Percentiles rank a stretch among this genome's conserved stretches.
Conservation (phyloP, 2,113 vertebrate species). For the Apodemus speciosus region DNA sequence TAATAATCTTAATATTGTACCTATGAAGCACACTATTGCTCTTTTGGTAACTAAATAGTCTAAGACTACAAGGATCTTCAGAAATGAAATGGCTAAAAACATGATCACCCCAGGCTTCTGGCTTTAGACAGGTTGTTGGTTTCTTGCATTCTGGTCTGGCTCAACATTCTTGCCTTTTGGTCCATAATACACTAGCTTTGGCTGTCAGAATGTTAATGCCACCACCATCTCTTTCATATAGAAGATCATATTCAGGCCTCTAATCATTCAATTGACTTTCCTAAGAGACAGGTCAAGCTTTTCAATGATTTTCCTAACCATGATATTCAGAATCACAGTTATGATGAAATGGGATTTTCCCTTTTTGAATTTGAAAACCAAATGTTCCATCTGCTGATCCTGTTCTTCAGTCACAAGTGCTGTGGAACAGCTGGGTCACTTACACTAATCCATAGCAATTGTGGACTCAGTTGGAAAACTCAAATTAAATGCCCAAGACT, state of each 20-base stretch:
- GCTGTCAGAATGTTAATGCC: neutral
- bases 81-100: neutral
- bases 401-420: neutral
- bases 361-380: neutral
- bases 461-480: neutral
- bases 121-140: neutral
- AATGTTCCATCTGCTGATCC: neutral
- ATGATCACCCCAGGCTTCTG: neutral
- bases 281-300: neutral
- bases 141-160: neutral
- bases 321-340: neutral
- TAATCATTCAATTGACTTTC: neutral
- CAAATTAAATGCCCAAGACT: neutral
- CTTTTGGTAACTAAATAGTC: neutral
- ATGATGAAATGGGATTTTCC: neutral
- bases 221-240: neutral
- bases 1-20: neutral
- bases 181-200: neutral
- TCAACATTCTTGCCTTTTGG: neutral
- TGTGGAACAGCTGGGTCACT: neutral
- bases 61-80: neutral
- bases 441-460: neutral
- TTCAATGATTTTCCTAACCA: neutral
- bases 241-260: neutral
- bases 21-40: neutral